These are phyloP conservation scores for Vespertilio murinus DNA, from an alignment of 2,797 vertebrate species.

Conservation along the genomic window DNA sequence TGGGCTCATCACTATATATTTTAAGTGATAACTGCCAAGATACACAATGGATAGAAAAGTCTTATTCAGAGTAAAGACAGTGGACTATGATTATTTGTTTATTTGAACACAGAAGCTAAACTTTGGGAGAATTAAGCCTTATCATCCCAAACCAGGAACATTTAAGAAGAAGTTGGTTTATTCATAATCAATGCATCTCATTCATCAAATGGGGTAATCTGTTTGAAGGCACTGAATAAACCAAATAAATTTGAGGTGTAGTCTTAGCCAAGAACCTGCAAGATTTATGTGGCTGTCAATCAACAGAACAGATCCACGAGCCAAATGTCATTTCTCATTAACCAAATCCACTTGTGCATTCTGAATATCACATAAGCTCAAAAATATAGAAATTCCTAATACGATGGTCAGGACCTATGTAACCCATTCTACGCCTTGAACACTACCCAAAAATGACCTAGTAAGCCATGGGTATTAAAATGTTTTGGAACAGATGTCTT, in stretches of 20 bases:
- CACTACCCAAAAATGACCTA: constrained; percentile 9
- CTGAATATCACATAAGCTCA: not conserved
- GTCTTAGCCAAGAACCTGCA: not conserved
- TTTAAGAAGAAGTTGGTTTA: not conserved
- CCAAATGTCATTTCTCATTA: not conserved
- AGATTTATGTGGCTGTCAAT: not conserved
- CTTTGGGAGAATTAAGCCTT: not conserved
- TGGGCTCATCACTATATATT: not conserved
- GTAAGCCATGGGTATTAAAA: not conserved
- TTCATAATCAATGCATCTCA: not conserved
- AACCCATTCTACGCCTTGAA: not conserved
- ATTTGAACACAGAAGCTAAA: not conserved
- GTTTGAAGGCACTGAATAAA: not conserved
- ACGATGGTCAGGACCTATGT: not conserved
- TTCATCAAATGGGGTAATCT: not conserved
- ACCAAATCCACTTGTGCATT: not conserved
- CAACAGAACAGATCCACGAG: not conserved
- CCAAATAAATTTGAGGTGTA: not conserved
- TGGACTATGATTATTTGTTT: not conserved
- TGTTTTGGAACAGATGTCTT: constrained; percentile 16
- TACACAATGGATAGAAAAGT: not conserved
- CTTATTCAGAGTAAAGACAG: not conserved
- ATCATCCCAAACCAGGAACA: not conserved
- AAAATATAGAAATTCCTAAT: not conserved
- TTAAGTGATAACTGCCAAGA: not conserved